These are phyloP conservation scores for Petrocephalus zakoni DNA, from an alignment of 2,113 vertebrate genomes.

Conservation along the genomic window DNA sequence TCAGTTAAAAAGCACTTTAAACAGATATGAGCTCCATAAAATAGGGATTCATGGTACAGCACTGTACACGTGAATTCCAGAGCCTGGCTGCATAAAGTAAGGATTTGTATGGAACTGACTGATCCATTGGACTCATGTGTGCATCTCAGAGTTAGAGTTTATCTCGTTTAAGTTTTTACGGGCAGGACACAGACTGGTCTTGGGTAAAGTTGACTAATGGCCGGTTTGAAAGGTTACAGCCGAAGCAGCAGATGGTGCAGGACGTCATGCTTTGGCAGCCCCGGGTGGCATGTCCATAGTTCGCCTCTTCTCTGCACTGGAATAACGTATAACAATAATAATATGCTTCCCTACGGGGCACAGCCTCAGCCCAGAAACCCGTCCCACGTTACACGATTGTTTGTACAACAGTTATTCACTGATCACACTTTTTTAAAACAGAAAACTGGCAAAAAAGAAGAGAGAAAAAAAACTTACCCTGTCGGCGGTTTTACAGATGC, in stretches of 20 bases:
- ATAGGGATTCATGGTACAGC: neutral
- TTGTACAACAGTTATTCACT: neutral
- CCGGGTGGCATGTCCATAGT: neutral
- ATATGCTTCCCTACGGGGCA: neutral
- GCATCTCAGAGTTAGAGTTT: neutral
- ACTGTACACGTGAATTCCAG: neutral
- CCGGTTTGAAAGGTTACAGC: neutral
- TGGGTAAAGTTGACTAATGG: neutral
- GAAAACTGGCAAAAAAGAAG: neutral
- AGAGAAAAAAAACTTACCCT: constrained; percentile 47
- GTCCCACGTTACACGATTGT: neutral
- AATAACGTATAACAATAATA: neutral
- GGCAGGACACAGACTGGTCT: neutral
- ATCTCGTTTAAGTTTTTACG: neutral
- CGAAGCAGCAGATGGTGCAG: constrained; percentile 10
- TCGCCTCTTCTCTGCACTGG: neutral
- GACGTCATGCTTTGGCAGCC: neutral
- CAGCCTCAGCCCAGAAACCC: neutral
- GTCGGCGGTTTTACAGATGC: constrained; percentile 45
- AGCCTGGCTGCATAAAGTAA: neutral
- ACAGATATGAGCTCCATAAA: neutral
- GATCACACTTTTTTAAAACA: neutral
- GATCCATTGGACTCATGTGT: neutral
- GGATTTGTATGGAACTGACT: neutral
- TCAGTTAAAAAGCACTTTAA: neutral